Evolutionary conservation across 2,888 invertebrate genomes (phyloP).

Genomic region (Parnassius apollo): DNA sequence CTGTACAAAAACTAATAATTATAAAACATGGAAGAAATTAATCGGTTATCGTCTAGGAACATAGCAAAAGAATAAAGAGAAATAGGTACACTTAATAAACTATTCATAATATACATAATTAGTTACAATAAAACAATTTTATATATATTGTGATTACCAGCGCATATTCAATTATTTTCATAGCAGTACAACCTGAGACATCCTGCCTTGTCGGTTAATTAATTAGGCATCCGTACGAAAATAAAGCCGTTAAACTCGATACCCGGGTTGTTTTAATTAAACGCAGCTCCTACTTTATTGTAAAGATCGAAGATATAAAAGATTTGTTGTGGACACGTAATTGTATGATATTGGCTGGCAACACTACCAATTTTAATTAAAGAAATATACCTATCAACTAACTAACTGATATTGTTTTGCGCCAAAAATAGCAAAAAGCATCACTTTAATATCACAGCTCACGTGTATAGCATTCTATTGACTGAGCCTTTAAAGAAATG

Average conservation of each 20-base stretch:
- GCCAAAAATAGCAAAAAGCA: too few relatives aligned
- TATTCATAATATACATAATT: background rate
- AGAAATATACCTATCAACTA: too few relatives aligned
- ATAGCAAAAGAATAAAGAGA: slow-evolving; percentile 1
- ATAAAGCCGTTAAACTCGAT: slow-evolving; percentile 17
- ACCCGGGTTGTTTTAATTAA: slow-evolving; percentile 13
- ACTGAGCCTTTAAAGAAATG: too few relatives aligned
- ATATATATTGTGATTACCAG: background rate
- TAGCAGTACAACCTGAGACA: background rate
- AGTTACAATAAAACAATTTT: background rate
- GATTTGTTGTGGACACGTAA: background rate
- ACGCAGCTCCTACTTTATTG: background rate
- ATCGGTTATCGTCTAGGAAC: too few relatives aligned
- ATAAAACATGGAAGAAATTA: too few relatives aligned
- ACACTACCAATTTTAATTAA: too few relatives aligned
- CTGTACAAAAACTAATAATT: too few relatives aligned
- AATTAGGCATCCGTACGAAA: slow-evolving; percentile 21
- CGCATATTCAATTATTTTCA: background rate
- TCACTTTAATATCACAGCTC: too few relatives aligned
- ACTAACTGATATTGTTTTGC: too few relatives aligned
- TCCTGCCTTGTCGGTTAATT: slow-evolving; percentile 16
- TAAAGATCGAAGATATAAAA: background rate
- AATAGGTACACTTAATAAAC: background rate
- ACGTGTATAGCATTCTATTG: too few relatives aligned
- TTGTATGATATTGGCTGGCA: background rate